These are phyloP conservation scores for Laspeyria flexula DNA, from an alignment of 2,888 invertebrate species.

Conservation along the genomic window DNA sequence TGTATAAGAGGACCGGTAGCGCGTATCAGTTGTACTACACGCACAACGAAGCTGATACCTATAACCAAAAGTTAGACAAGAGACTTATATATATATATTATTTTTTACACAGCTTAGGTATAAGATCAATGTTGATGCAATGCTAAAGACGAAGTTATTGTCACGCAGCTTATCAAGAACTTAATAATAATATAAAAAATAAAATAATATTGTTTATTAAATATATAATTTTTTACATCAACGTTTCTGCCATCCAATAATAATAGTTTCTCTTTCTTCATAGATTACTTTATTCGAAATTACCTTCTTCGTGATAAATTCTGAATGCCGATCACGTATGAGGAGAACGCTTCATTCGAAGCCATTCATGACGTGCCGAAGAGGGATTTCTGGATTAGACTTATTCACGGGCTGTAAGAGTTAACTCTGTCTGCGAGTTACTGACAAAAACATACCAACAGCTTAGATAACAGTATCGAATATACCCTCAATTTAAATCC, in stretches of 20 bases:
- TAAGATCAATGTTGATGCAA: too few relatives aligned
- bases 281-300: slow-evolving; percentile 13
- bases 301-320: slow-evolving; percentile 16
- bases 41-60: too few relatives aligned
- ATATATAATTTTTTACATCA: background rate
- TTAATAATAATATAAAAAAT: too few relatives aligned
- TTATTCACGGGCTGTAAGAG: slow-evolving; percentile 26
- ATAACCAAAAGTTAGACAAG: too few relatives aligned
- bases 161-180: too few relatives aligned
- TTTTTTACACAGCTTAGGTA: too few relatives aligned
- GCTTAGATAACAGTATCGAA: slow-evolving; percentile 1
- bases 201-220: too few relatives aligned
- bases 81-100: too few relatives aligned
- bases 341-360: slow-evolving; percentile 42
- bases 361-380: slow-evolving; percentile 44
- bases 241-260: background rate
- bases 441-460: slow-evolving; percentile 5
- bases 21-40: too few relatives aligned
- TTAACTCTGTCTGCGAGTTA: slow-evolving; percentile 20
- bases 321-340: slow-evolving; percentile 44
- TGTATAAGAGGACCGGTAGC: too few relatives aligned
- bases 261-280: background rate
- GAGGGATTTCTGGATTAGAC: slow-evolving; percentile 42
- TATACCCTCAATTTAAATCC: slow-evolving; percentile 10
- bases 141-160: too few relatives aligned